A percentile compares a stretch with the other conserved stretches of the same genome.
Evolutionary conservation across 2,888 invertebrate species (phyloP).

Genomic region (Calameuta idolon): DNA sequence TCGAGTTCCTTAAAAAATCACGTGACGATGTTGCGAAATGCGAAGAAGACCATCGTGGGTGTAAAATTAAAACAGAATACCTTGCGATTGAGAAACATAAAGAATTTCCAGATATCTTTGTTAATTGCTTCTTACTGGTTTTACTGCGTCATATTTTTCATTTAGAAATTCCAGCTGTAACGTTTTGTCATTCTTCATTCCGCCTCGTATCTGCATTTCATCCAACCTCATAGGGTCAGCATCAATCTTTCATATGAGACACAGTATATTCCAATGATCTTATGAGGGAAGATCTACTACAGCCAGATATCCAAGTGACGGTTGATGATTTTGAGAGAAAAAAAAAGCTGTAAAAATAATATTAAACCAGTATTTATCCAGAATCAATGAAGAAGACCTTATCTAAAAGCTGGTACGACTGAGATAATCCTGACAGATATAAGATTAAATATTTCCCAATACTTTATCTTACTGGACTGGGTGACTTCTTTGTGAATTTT

Average conservation of each 20-base stretch:
- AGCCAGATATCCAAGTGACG: too few relatives aligned
- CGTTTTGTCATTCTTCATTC: background rate
- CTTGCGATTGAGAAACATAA: background rate
- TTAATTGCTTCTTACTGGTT: too few relatives aligned
- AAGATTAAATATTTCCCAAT: background rate
- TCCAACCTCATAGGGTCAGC: background rate
- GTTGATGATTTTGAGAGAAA: too few relatives aligned
- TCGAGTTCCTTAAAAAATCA: slow-evolving; percentile 22
- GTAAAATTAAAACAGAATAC: slow-evolving; percentile 5
- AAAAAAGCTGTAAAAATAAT: too few relatives aligned
- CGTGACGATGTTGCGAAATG: slow-evolving; percentile 39
- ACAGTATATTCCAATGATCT: background rate
- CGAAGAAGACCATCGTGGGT: slow-evolving; percentile 51
- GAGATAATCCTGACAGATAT: too few relatives aligned
- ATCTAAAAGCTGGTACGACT: too few relatives aligned
- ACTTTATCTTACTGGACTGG: background rate
- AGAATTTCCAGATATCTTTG: background rate
- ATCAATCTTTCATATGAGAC: background rate
- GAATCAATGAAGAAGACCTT: too few relatives aligned
- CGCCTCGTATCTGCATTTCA: background rate
- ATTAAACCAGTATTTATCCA: too few relatives aligned
- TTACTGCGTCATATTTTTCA: too few relatives aligned
- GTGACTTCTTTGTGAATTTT: background rate
- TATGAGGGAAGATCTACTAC: background rate
- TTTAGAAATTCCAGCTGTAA: too few relatives aligned